phyloP scores from a whole-genome alignment of 2,113 vertebrate species.

The Salvator merianae region DNA sequence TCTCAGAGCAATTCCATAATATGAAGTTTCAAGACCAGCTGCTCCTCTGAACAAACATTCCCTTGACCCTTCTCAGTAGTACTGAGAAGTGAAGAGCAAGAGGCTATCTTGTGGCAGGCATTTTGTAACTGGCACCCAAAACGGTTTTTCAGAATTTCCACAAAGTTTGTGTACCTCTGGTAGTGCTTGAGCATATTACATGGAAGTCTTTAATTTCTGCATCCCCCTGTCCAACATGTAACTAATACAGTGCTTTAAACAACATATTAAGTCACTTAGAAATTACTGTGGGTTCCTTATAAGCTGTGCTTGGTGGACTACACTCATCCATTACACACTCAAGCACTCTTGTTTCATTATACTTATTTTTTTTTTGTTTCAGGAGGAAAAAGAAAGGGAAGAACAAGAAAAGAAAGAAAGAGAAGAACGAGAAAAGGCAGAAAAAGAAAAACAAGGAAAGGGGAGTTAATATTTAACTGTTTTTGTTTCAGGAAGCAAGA shows the following conservation, averaged over 20 bases:
- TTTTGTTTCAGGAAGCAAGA: constrained; percentile 24
- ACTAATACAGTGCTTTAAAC: not conserved
- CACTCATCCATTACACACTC: not conserved
- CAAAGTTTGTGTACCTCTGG: too few species aligned
- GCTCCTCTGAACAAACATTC: too few species aligned
- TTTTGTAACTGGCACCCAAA: too few species aligned
- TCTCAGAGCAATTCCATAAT: too few species aligned
- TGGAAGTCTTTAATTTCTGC: not conserved
- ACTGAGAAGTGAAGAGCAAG: too few species aligned
- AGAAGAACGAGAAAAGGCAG: not conserved
- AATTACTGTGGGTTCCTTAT: not conserved
- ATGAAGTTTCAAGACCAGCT: too few species aligned
- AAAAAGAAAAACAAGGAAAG: not conserved
- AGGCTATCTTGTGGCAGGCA: too few species aligned
- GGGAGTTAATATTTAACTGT: constrained; percentile 12
- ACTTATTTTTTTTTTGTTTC: constrained; percentile 7
- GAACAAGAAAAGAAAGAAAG: not conserved
- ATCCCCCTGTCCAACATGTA: not conserved
- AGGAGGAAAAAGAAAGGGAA: constrained; percentile 4
- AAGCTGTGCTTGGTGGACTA: not conserved
- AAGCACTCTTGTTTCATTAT: not conserved
- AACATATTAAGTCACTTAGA: not conserved
- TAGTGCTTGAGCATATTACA: not conserved
- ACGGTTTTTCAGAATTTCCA: too few species aligned
- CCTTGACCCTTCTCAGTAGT: too few species aligned